Evolutionary conservation across 2,888 invertebrate species (phyloP), one percentile per base, ranked within the genome.

Genomic region (Gortyna flavago): DNA sequence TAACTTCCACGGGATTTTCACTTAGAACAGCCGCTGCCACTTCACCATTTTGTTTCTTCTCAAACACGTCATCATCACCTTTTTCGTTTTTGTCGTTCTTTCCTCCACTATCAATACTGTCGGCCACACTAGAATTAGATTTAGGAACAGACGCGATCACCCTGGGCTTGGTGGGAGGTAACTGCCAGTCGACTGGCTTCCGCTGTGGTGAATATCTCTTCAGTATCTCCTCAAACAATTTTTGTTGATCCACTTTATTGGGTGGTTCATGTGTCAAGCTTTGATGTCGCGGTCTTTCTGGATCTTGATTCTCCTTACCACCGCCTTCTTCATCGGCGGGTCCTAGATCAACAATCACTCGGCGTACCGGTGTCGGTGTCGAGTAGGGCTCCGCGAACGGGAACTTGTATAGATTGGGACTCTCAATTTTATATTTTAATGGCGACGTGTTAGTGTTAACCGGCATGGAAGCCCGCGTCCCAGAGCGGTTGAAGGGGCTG

Each of bases 351-450:
- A 96, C 90, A 48, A 94, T 78, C 29, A 96, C 92, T 84, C 91
- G 92, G 8, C 96, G 94, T 54, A 91, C 92, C n/a, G 96, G 94
- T 29, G 96, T 94, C 54, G 97, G 97, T n/a, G 96, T 95, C 25
- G 93, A 89, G 80, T 95, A 97, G 51, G 96, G 97, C 83, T 97
- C 97, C 67, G 96, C 96, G 86, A 97, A 97, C 38, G 97, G 96
- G 82, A 97, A 97, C 91, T 97, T 97, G 89, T 94, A 95, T 82
- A 96, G 90, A 88, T 95, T 97, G 35, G 96, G 95, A 87, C 95
- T 96, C 89, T 95, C 96, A 83, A 96, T 95, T 91, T 96, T 96
- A 89, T 96, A 96, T 83, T 91, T 95, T 59, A 92, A 86, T 35
- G 94, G 92, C 18, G 93, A 90, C n/a, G 92, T 93, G 81, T 93